Conservation (phyloP, 2,888 invertebrate species). For the Andrena bucephala region DNA sequence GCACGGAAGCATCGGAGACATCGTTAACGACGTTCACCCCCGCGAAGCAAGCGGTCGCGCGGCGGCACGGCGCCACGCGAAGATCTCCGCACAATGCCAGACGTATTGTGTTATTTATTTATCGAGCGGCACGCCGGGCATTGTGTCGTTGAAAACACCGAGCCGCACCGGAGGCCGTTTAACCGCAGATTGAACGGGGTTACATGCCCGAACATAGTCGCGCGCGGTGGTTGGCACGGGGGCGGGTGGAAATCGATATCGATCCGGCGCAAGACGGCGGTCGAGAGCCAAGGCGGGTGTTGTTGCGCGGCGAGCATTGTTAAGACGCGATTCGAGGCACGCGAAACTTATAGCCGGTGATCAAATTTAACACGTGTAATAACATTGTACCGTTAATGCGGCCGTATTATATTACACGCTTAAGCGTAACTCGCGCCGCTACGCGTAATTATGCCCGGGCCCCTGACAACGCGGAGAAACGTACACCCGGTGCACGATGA, state of each 20-base stretch:
- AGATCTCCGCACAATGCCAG: neutral
- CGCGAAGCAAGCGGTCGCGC: neutral
- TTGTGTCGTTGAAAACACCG: conserved; percentile 16
- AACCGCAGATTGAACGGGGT: conserved; percentile 46
- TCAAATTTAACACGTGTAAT: conserved; percentile 75
- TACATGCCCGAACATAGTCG: conserved; percentile 21
- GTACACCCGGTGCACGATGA: no score
- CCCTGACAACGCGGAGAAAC: conserved; percentile 25
- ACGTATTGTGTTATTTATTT: conserved; percentile 31
- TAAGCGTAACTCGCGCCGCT: conserved; percentile 71
- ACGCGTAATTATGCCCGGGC: conserved; percentile 67
- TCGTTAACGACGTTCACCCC: neutral
- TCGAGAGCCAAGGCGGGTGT: neutral
- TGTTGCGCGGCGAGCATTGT: conserved; percentile 54
- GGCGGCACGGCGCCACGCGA: neutral
- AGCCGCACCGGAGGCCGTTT: conserved; percentile 23
- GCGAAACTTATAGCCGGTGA: conserved; percentile 69
- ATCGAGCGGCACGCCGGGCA: neutral
- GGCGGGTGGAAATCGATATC: conserved; percentile 56
- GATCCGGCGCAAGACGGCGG: conserved; percentile 34
- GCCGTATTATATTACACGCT: conserved; percentile 71
- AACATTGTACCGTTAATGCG: conserved; percentile 71
- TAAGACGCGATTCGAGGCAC: conserved; percentile 58
- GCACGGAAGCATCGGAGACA: neutral
- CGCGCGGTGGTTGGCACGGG: neutral